Base-by-base conservation (phyloP, 30 jellyfish, hydroid and myxozoan genomes). In the Hydra vulgaris region DNA sequence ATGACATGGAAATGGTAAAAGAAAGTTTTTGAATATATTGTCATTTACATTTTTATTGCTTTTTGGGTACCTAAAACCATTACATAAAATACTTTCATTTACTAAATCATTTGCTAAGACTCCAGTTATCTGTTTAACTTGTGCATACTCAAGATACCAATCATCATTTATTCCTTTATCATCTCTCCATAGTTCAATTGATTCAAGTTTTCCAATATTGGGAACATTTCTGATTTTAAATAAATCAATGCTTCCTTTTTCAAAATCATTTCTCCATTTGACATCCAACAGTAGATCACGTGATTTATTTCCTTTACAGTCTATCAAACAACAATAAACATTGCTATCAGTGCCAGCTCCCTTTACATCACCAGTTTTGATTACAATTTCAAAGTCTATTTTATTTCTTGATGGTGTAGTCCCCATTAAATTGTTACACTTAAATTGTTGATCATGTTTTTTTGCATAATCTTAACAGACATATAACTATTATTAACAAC, bases 301-400 rank as follows among this genome's bases (percentile, higher is more conserved):
- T 21, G 97, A 90, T 72, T 79, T 82, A 26, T 76, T 81, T 52
- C 90, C 95, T 17, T 85, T 81, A 7, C 75, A 84, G 73, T 92
- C 96, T 26, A 92, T 72, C 72, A 92, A 75, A 17, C 88, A 78
- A 27, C 87, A 84, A 82, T 78, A 92, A 23, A 92, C 98, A 75
- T 87, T 92, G 7, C 94, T 80, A 73, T 86, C 96, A 26, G 98
- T 86, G 0, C 98, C 98, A 72, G 95, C 96, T 23, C 98, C 98
- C 66, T 92, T 92, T 18, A 87, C 93, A 79, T 92, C 98, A 25
- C 98, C 98, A 17, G 98, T 92, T 77, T 92, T 92, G 0, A 85
- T 89, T 25, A 86, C 12, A 5, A 90, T 66, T 85, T 90, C 97
- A 75, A 80, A 90, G 76, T 90, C 97, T 17, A 79, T 79, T 20